Evolutionary conservation across 2,888 invertebrate species (phyloP).

Genomic region (Dromius quadrimaculatus): DNA sequence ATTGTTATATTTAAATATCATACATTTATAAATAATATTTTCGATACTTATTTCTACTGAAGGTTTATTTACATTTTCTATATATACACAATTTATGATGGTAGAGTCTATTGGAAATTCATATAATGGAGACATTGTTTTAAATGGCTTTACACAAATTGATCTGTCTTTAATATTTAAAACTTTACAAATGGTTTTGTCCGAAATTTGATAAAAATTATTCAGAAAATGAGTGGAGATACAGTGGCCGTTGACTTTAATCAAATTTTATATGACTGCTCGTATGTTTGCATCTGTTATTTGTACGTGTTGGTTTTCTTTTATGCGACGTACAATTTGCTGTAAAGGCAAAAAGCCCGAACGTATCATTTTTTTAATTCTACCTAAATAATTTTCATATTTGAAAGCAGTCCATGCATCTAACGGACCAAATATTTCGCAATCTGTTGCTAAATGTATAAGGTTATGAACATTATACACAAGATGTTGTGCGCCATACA

Average conservation of each 20-base stretch:
- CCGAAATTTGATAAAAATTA: not conserved
- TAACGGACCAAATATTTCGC: constrained; percentile 1
- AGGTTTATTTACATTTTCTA: not conserved
- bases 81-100: not conserved
- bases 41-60: not conserved
- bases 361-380: not conserved
- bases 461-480: constrained; percentile 53
- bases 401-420: not conserved
- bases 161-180: not conserved
- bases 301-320: not conserved
- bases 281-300: not conserved
- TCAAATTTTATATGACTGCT: not conserved
- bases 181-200: not conserved
- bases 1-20: not conserved
- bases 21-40: not conserved
- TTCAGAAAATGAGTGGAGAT: not conserved
- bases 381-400: not conserved
- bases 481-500: constrained; percentile 50
- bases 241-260: not conserved
- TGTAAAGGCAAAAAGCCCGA: not conserved
- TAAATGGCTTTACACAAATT: not conserved
- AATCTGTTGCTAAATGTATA: constrained; percentile 42
- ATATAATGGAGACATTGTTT: not conserved
- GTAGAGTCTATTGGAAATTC: not conserved
- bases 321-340: constrained; percentile 4